Percentiles rank a stretch among this genome's conserved stretches.
phyloP scores from a whole-genome alignment of 2,113 vertebrate genomes.

The Osmerus mordax region DNA sequence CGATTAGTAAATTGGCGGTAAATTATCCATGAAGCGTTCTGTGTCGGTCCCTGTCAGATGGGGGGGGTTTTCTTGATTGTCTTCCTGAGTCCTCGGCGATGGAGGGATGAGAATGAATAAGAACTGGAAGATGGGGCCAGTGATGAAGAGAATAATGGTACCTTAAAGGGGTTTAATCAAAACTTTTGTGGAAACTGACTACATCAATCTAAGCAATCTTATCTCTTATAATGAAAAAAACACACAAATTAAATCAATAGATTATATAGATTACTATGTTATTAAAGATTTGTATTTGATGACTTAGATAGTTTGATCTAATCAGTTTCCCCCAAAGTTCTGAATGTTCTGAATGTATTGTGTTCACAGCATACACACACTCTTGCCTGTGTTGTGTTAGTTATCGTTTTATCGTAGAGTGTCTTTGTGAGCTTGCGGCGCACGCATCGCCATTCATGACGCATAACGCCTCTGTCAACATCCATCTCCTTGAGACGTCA shows the following conservation, averaged over 20 bases:
- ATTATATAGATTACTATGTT: neutral
- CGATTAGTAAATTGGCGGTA: constrained; percentile 33
- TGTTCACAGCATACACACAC: neutral
- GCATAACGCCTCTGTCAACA: constrained; percentile 13
- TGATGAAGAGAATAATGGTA: too few species aligned
- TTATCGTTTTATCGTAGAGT: too few species aligned
- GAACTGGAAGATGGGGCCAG: too few species aligned
- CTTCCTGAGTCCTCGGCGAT: neutral
- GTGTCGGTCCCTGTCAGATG: constrained; percentile 12
- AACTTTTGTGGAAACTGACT: neutral
- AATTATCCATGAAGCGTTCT: constrained; percentile 29
- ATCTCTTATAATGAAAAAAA: neutral
- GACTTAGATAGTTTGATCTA: too few species aligned
- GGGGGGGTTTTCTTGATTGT: neutral
- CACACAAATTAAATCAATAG: neutral
- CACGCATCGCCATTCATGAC: constrained; percentile 3
- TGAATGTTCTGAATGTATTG: neutral
- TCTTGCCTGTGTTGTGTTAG: too few species aligned
- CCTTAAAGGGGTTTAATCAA: too few species aligned
- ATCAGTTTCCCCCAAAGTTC: too few species aligned
- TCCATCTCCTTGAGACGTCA: constrained; percentile 46
- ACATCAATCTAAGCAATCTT: neutral
- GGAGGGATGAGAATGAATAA: too few species aligned
- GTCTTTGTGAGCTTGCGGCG: neutral
- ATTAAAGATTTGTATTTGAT: too few species aligned